Percentiles rank a stretch among this genome's conserved stretches.
Evolutionary conservation across 2,113 vertebrate species (phyloP).

Genomic region (Heloderma charlesbogerti): DNA sequence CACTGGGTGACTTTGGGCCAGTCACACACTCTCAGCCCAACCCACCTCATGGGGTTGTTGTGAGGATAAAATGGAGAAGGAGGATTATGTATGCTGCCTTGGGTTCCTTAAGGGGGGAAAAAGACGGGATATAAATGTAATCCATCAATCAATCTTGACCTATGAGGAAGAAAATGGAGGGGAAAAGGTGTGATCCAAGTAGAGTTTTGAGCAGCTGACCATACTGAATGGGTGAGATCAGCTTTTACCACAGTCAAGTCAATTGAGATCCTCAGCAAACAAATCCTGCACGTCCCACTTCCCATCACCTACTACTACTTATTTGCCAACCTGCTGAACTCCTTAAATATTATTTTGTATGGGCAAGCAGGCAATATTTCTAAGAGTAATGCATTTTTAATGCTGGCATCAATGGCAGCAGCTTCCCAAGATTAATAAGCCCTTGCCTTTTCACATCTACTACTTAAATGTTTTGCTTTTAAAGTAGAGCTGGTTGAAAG

Average conservation of each 20-base stretch:
- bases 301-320: background rate
- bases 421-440: constrained; percentile 6
- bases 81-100: too few relatives aligned
- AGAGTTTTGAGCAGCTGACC: background rate
- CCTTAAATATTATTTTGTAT: background rate
- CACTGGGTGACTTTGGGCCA: too few relatives aligned
- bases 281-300: background rate
- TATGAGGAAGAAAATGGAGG: background rate
- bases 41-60: too few relatives aligned
- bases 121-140: too few relatives aligned
- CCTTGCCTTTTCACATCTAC: background rate
- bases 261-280: rapidly evolving
- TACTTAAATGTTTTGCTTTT: constrained; percentile 14
- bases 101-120: too few relatives aligned
- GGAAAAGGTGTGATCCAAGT: background rate
- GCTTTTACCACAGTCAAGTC: background rate
- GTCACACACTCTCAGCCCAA: too few relatives aligned
- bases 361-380: background rate
- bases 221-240: background rate
- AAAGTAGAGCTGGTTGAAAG: constrained; percentile 21
- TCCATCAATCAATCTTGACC: too few relatives aligned
- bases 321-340: background rate
- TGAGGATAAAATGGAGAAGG: too few relatives aligned
- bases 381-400: background rate
- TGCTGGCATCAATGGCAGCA: constrained; percentile 24